Evolutionary conservation across 1,140 invertebrate species (phyloP).

Genomic region (Tribolium madens): DNA sequence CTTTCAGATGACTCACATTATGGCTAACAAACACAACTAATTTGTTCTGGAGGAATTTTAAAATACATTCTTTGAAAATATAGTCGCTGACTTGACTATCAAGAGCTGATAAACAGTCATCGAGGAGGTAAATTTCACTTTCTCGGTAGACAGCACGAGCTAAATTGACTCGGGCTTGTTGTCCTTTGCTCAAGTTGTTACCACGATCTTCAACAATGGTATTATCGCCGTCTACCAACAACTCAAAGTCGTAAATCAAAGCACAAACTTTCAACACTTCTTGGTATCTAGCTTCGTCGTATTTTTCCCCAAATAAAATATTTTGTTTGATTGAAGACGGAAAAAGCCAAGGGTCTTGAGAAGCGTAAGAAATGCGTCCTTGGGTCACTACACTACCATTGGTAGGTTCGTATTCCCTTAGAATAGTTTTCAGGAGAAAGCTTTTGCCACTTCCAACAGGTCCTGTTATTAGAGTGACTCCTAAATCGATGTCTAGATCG

Average conservation of each 20-base stretch:
- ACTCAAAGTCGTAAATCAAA: slow-evolving; percentile 76
- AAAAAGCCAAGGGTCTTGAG: slow-evolving; percentile 83
- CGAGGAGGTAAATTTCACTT: slow-evolving; percentile 81
- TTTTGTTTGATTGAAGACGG: slow-evolving; percentile 72
- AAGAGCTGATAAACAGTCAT: slow-evolving; percentile 86
- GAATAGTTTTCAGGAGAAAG: slow-evolving; percentile 76
- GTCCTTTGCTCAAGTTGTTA: slow-evolving; percentile 82
- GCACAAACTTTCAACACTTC: slow-evolving; percentile 73
- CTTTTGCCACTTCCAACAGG: slow-evolving; percentile 85
- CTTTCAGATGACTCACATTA: slow-evolving; percentile 87
- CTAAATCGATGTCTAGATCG: slow-evolving; percentile 69
- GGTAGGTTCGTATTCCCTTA: slow-evolving; percentile 76
- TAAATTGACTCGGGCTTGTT: slow-evolving; percentile 89
- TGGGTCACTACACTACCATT: slow-evolving; percentile 72
- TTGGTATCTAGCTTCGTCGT: slow-evolving; percentile 69
- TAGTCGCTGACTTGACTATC: slow-evolving; percentile 84
- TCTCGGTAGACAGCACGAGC: slow-evolving; percentile 84
- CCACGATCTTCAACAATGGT: slow-evolving; percentile 87
- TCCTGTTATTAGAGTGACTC: slow-evolving; percentile 79
- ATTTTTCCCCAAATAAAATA: slow-evolving; percentile 72
- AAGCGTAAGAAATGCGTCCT: slow-evolving; percentile 80
- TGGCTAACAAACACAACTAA: slow-evolving; percentile 82
- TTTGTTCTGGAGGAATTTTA: slow-evolving; percentile 76
- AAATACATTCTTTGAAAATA: slow-evolving; percentile 80
- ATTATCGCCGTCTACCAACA: slow-evolving; percentile 76